Evolutionary conservation across 2,797 vertebrate genomes (phyloP).

Genomic region (Poeciliopsis paucimaculata): DNA sequence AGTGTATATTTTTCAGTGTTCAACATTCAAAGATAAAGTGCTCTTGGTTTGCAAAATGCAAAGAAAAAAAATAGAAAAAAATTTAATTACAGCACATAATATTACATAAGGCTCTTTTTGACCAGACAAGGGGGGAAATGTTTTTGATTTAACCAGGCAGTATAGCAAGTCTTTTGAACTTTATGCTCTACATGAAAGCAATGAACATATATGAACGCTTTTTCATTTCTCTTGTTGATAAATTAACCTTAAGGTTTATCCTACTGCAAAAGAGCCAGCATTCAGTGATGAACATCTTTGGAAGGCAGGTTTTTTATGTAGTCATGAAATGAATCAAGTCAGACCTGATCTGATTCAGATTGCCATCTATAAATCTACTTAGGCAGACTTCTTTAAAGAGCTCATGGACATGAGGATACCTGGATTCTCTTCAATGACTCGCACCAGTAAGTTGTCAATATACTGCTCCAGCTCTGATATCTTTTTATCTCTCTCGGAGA

Average conservation of each 20-base stretch:
- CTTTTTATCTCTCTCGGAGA: slow-evolving; percentile 84
- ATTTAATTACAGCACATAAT: background rate
- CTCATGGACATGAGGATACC: slow-evolving; percentile 86
- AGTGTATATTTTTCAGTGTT: background rate
- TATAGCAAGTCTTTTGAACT: background rate
- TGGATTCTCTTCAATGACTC: slow-evolving; percentile 92
- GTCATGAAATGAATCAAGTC: background rate
- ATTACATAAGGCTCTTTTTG: slow-evolving; percentile 23
- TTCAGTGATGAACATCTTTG: background rate
- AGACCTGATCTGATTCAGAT: background rate
- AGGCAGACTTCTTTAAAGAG: slow-evolving; percentile 51
- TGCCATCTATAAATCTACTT: slow-evolving; percentile 13
- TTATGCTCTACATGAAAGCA: slow-evolving; percentile 9
- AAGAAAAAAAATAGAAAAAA: background rate
- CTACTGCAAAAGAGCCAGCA: background rate
- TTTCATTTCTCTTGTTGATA: slow-evolving; percentile 15
- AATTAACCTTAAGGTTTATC: slow-evolving; percentile 1
- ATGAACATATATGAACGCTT: slow-evolving; percentile 2
- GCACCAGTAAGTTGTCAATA: slow-evolving; percentile 93
- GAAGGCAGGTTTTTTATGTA: background rate
- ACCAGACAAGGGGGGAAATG: background rate
- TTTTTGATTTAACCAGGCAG: background rate
- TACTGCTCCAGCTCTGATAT: slow-evolving; percentile 91
- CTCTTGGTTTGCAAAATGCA: background rate
- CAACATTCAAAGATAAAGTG: background rate